phyloP scores from a whole-genome alignment of 2,797 vertebrate genomes.

The Euphonia xanthogaster region DNA sequence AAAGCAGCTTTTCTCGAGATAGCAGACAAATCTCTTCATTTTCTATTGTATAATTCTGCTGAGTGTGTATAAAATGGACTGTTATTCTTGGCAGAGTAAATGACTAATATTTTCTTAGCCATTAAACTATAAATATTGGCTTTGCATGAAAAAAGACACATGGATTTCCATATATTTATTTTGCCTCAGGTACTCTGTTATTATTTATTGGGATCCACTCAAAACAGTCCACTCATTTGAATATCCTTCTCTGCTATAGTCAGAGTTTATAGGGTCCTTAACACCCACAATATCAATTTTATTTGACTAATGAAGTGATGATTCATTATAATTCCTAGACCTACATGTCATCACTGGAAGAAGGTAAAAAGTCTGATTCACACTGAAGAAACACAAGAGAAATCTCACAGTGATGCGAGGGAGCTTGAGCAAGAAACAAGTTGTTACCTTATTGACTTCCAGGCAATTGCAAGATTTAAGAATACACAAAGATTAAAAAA shows the following conservation, averaged over 20 bases:
- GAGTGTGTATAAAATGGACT: not conserved
- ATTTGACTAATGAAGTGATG: not conserved
- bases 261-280: not conserved
- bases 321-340: not conserved
- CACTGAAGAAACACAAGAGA: not conserved
- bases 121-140: not conserved
- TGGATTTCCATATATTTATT: not conserved
- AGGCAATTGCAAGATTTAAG: not conserved
- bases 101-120: not conserved
- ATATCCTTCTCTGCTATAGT: not conserved
- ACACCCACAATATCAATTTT: not conserved
- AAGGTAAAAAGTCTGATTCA: not conserved
- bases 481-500: not conserved
- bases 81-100: not conserved
- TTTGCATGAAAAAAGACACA: not conserved
- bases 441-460: not conserved
- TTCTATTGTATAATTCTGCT: not conserved
- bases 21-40: not conserved
- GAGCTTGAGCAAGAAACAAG: not conserved
- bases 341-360: not conserved
- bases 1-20: not conserved
- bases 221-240: not conserved
- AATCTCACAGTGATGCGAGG: not conserved
- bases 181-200: not conserved
- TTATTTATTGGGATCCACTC: not conserved